These are phyloP conservation scores for Trematomus bernacchii DNA, from an alignment of 2,797 vertebrate species.

Conservation along the genomic window DNA sequence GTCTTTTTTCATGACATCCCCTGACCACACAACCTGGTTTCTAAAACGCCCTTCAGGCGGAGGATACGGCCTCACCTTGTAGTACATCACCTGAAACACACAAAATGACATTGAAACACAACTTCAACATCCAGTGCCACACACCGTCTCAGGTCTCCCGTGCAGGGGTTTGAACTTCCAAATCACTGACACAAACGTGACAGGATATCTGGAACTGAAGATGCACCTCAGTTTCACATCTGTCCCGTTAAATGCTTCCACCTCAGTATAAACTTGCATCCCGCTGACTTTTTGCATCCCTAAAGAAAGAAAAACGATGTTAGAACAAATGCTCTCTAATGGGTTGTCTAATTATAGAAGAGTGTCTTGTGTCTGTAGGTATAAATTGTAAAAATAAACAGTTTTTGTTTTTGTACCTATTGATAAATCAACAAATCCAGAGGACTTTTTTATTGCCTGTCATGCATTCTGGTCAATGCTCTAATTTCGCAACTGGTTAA, in stretches of 20 bases:
- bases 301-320: conserved; percentile 34
- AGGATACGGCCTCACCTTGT: conserved; percentile 69
- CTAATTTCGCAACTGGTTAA: conserved; percentile 7
- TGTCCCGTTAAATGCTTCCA: conserved; percentile 87
- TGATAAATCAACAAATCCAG: not conserved
- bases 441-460: not conserved
- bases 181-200: conserved; percentile 71
- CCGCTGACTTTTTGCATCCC: conserved; percentile 59
- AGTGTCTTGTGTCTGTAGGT: not conserved
- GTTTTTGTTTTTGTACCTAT: too few species aligned
- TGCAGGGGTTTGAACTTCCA: conserved; percentile 87
- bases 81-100: conserved; percentile 84
- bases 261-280: conserved; percentile 81
- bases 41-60: conserved; percentile 76
- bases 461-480: not conserved
- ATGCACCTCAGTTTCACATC: conserved; percentile 86
- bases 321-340: not conserved
- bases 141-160: conserved; percentile 78
- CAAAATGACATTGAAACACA: not conserved
- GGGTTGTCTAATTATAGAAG: not conserved
- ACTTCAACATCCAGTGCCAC: conserved; percentile 41
- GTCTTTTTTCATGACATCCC: conserved; percentile 79
- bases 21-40: conserved; percentile 83
- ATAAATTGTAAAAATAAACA: not conserved
- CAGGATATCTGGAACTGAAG: conserved; percentile 79